Evolutionary conservation across 2,888 invertebrate genomes (phyloP).

Genomic region (Tetramorium bicarinatum): DNA sequence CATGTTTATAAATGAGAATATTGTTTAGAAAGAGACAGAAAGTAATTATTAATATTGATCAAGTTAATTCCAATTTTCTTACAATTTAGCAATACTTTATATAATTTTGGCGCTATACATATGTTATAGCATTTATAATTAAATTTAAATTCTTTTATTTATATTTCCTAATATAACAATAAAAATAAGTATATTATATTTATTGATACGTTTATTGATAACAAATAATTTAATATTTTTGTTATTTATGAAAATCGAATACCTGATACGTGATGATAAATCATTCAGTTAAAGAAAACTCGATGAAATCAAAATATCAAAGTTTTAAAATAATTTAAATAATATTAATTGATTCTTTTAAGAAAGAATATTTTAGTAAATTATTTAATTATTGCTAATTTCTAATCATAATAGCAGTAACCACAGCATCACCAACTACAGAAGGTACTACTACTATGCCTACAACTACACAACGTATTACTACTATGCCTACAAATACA

Average conservation of each 20-base stretch:
- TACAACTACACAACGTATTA: no score
- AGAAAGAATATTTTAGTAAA: not conserved
- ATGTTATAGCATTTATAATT: no score
- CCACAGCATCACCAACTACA: not conserved
- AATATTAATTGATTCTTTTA: not conserved
- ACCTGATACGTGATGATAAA: no score
- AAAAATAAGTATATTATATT: no score
- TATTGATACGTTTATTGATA: no score
- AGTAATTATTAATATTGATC: not conserved
- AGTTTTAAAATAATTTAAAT: not conserved
- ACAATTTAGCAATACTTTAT: not conserved
- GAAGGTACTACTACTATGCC: no score
- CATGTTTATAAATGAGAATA: not conserved
- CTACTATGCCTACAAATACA: no score
- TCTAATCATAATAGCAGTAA: not conserved
- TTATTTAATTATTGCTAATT: slow-evolving; percentile 1
- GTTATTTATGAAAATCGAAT: no score
- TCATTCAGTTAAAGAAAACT: not conserved
- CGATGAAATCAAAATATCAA: not conserved
- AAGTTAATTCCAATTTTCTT: not conserved
- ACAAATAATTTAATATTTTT: no score
- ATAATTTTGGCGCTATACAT: no score
- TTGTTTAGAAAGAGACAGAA: not conserved
- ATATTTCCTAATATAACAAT: no score
- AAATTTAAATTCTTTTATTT: no score